These are phyloP conservation scores for Athrips mouffetella DNA, from an alignment of 2,888 invertebrate genomes.

Conservation along the genomic window DNA sequence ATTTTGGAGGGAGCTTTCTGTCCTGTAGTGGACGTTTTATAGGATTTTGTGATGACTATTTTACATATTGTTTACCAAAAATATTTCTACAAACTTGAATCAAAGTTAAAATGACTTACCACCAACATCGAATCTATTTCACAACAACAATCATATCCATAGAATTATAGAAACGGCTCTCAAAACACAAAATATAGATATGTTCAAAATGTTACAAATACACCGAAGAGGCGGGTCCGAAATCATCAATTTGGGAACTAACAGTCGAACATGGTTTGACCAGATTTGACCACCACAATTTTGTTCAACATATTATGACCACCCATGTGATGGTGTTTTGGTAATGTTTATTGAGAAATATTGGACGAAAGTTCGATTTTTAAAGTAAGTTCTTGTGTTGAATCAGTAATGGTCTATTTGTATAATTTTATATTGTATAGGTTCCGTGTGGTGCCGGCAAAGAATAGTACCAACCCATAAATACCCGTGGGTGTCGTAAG, in stretches of 20 bases:
- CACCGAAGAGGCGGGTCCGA: constrained; percentile 2
- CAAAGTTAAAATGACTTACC: too few relatives aligned
- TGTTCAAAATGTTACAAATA: constrained; percentile 6
- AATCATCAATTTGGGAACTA: background rate
- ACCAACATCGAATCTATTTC: background rate
- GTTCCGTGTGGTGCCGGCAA: too few relatives aligned
- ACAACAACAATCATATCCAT: background rate
- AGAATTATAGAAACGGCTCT: background rate
- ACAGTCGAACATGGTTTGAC: constrained; percentile 4
- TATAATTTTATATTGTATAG: too few relatives aligned
- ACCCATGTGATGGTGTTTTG: constrained; percentile 7
- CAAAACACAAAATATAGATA: background rate
- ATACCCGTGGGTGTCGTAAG: too few relatives aligned
- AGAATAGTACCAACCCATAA: too few relatives aligned
- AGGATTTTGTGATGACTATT: too few relatives aligned
- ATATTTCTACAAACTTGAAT: too few relatives aligned
- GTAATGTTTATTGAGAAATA: background rate
- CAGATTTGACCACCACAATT: constrained; percentile 12
- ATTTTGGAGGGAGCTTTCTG: too few relatives aligned
- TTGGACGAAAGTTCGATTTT: background rate
- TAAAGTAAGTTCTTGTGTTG: background rate
- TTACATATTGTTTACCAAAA: too few relatives aligned
- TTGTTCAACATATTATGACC: constrained; percentile 10
- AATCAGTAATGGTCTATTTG: too few relatives aligned
- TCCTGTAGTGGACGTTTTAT: too few relatives aligned